Percentiles rank a stretch among this genome's conserved stretches.
phyloP scores from a whole-genome alignment of 2,113 vertebrate genomes.

The Felis catus region DNA sequence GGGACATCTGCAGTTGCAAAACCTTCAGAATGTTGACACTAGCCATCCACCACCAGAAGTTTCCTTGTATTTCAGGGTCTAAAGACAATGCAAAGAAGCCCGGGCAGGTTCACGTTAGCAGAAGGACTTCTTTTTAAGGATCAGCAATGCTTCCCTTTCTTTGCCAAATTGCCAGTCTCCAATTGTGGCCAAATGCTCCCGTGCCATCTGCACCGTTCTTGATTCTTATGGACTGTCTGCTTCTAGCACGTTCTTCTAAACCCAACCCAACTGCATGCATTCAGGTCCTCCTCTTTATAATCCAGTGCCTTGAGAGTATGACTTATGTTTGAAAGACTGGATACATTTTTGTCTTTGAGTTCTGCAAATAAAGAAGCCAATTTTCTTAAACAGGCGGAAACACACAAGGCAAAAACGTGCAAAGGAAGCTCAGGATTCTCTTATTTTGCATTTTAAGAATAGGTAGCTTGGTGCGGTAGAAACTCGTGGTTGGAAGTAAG shows the following conservation, averaged over 20 bases:
- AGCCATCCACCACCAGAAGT: not conserved
- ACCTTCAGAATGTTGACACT: constrained; percentile 1
- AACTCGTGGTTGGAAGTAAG: not conserved
- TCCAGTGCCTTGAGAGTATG: not conserved
- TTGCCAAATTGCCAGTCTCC: not conserved
- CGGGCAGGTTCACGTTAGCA: not conserved
- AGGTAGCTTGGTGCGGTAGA: not conserved
- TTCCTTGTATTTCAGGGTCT: not conserved
- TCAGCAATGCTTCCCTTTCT: not conserved
- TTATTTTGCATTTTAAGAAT: not conserved
- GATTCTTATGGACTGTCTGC: not conserved
- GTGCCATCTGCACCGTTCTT: not conserved
- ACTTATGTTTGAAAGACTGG: not conserved
- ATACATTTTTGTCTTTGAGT: not conserved
- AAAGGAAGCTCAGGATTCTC: not conserved
- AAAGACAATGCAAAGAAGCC: not conserved
- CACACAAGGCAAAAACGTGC: not conserved
- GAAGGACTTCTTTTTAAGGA: constrained; percentile 38
- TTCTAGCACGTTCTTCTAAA: constrained; percentile 10
- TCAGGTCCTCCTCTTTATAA: not conserved
- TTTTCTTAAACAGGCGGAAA: constrained; percentile 14
- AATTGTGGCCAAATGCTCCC: not conserved
- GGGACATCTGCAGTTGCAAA: constrained; percentile 23
- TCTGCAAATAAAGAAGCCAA: not conserved
- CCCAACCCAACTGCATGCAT: not conserved